phyloP scores from a whole-genome alignment of 1,140 invertebrate species.

The Bombus impatiens region DNA sequence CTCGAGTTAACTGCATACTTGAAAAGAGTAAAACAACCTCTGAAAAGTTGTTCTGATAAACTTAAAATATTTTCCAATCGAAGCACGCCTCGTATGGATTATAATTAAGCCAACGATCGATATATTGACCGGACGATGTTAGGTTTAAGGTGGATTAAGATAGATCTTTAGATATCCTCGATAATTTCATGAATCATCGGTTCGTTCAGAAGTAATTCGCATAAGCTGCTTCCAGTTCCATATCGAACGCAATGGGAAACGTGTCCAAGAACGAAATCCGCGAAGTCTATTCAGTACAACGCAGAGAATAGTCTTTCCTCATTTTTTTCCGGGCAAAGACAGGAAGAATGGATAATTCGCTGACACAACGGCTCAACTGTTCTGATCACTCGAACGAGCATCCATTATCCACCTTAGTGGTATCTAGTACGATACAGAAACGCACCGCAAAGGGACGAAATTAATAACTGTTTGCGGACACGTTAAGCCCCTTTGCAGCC shows the following conservation, averaged over 20 bases:
- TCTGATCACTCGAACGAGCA: slow-evolving; percentile 54
- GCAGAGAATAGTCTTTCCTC: neutral
- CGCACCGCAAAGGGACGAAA: slow-evolving; percentile 59
- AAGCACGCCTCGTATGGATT: neutral
- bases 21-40: no score
- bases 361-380: slow-evolving; percentile 52
- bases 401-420: slow-evolving; percentile 65
- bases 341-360: slow-evolving; percentile 44
- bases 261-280: neutral
- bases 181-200: neutral
- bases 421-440: slow-evolving; percentile 29
- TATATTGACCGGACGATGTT: neutral
- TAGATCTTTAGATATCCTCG: neutral
- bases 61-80: neutral
- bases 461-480: slow-evolving; percentile 71
- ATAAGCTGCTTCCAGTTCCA: neutral
- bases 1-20: no score
- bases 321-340: neutral
- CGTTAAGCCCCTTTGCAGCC: slow-evolving; percentile 50
- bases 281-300: neutral
- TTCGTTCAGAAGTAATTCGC: neutral
- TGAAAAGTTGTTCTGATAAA: no score
- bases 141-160: neutral
- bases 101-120: neutral
- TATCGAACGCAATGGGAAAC: neutral